A percentile compares a stretch with the other conserved stretches of the same genome.
These are phyloP conservation scores for Chaetoderma sp. DNA, from an alignment of 2,888 invertebrate species.

Conservation along the genomic window DNA sequence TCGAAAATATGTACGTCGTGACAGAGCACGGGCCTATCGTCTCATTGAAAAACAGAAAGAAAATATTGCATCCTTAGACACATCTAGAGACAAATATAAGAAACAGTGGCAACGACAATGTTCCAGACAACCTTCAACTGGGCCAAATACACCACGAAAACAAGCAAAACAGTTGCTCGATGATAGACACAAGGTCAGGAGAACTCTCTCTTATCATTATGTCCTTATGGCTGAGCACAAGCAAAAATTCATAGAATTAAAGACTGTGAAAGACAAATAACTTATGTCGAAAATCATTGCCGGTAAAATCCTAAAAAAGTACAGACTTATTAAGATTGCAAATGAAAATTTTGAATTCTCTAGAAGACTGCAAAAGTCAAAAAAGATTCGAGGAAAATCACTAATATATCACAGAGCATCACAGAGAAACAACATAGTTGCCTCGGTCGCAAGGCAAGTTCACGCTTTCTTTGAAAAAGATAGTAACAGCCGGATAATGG, in stretches of 20 bases:
- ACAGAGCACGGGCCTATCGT: neutral
- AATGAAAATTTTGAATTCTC: neutral
- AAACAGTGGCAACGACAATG: neutral
- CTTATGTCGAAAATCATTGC: constrained; percentile 4
- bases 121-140: neutral
- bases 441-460: neutral
- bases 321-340: neutral
- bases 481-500: constrained; percentile 34
- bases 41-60: neutral
- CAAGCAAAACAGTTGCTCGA: neutral
- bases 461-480: constrained; percentile 20
- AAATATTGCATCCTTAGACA: neutral
- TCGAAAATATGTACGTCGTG: neutral
- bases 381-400: neutral
- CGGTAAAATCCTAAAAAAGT: constrained; percentile 5
- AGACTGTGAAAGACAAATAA: neutral
- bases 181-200: neutral
- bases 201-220: neutral
- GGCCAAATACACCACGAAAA: neutral
- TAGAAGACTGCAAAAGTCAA: neutral
- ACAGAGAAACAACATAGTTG: neutral
- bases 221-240: constrained; percentile 2
- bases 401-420: neutral
- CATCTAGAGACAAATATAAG: neutral
- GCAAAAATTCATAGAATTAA: neutral